Evolutionary conservation across 2,797 vertebrate species (phyloP).

Genomic region (Perodicticus potto): DNA sequence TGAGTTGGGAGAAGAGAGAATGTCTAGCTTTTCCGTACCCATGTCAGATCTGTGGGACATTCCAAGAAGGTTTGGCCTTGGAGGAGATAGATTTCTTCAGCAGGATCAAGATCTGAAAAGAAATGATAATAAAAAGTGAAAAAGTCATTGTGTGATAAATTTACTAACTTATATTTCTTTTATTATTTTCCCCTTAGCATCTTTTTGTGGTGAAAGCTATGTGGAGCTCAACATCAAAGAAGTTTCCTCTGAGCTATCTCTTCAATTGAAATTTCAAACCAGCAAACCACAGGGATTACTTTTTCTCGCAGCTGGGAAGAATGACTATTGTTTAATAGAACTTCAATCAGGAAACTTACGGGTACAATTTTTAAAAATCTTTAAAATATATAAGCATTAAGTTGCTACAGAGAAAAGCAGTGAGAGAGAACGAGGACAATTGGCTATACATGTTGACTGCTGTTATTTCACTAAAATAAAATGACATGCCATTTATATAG

Average conservation of each 20-base stretch:
- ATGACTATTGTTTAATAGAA: slow-evolving; percentile 91
- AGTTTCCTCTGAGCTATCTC: slow-evolving; percentile 88
- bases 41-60: not conserved
- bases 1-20: not conserved
- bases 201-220: slow-evolving; percentile 96
- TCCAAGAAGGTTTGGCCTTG: not conserved
- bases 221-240: slow-evolving; percentile 91
- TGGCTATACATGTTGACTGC: not conserved
- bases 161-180: not conserved
- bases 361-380: slow-evolving; percentile 84
- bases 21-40: not conserved
- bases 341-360: slow-evolving; percentile 91
- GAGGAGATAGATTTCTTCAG: not conserved
- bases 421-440: not conserved
- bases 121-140: not conserved
- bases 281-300: slow-evolving; percentile 92
- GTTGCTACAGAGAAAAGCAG: slow-evolving; percentile 33
- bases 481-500: not conserved
- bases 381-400: not conserved
- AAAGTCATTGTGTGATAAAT: not conserved
- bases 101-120: not conserved
- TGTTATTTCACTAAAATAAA: slow-evolving; percentile 45
- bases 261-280: slow-evolving; percentile 93
- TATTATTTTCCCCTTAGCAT: slow-evolving; percentile 87
- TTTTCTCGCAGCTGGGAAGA: slow-evolving; percentile 93